Evolutionary conservation across 2,888 invertebrate species (phyloP).

Genomic region (Baronia brevicornis): DNA sequence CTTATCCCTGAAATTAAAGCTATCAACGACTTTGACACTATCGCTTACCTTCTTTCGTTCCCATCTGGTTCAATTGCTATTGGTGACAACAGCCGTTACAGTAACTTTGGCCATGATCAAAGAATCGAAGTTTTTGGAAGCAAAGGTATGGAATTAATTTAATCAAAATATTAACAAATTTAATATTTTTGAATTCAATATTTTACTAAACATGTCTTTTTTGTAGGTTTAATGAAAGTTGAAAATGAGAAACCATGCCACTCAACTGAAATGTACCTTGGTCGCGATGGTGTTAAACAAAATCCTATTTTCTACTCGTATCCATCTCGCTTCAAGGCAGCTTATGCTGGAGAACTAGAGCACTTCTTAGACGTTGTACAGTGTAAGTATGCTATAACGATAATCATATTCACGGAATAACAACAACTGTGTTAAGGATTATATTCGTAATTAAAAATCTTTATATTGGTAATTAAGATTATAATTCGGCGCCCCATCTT

Average conservation of each 20-base stretch:
- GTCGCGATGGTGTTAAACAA: slow-evolving; percentile 43
- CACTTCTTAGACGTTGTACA: slow-evolving; percentile 76
- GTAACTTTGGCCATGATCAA: slow-evolving; percentile 81
- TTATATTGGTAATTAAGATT: not conserved
- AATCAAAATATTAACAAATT: not conserved
- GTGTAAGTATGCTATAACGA: slow-evolving; percentile 56
- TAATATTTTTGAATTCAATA: not conserved
- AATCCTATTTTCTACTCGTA: slow-evolving; percentile 78
- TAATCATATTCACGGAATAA: too few species aligned
- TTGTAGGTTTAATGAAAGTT: slow-evolving; percentile 59
- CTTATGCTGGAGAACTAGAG: slow-evolving; percentile 72
- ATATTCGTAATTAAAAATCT: too few species aligned
- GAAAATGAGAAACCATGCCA: slow-evolving; percentile 71
- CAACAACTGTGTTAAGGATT: not conserved
- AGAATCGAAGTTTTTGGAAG: slow-evolving; percentile 79
- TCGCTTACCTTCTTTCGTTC: slow-evolving; percentile 75
- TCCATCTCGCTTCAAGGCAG: slow-evolving; percentile 71
- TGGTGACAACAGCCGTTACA: slow-evolving; percentile 78
- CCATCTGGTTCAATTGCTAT: slow-evolving; percentile 77
- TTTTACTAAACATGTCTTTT: not conserved
- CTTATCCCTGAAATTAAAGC: slow-evolving; percentile 76
- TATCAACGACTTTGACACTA: slow-evolving; percentile 78
- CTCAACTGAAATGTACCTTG: slow-evolving; percentile 51
- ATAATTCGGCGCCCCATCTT: too few species aligned
- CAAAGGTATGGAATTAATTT: slow-evolving; percentile 53